Base-by-base conservation (phyloP, 2,888 invertebrate genomes). In the Spisula solida region DNA sequence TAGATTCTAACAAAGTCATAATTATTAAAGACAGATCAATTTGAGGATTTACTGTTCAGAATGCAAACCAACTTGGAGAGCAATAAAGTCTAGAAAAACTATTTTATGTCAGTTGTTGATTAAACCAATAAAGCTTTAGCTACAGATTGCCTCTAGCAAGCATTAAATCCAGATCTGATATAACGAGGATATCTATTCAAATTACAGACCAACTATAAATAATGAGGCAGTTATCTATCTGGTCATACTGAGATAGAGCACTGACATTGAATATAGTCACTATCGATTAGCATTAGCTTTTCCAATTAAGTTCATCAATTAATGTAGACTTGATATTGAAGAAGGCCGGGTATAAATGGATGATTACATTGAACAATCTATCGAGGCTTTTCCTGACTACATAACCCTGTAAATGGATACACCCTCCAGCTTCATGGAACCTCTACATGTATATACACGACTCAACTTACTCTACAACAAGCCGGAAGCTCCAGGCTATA, bases 261-360 rank as follows among this genome's bases (percentile, higher is more conserved):
- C 51, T 51, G n/a, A n/a, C 51, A 51, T 8, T 41, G 41, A 41
- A 41, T 41, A 66, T 66, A 25, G 1, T 66, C 60, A 2, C 25
- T 66, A 66, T 66, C 8, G 60, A 66, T 66, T 66, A 66, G 60
- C 60, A 66, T 66, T 66, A 66, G 60, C n/a, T 66, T 66, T 25
- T 25, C 75, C 83, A 83, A 83, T 83, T 83, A 83, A 83, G 31
- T 83, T 75, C 51, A 83, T 75, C 83, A 83, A 83, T 83, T 83
- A 83, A 83, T 75, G 83, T 48, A 48, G 51, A 83, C 83, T 75
- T 18, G 14, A 51, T 80, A 51, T 75, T 75, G 51, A 83, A 82
- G 83, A 70, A 75, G 48, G n/a, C n/a, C n/a, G n/a, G 81, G 70
- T 86, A 70, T 51, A 70, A 86, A 86, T 81, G 81, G 70, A 81